Evolutionary conservation across 2,113 vertebrate genomes (phyloP).

Genomic region (Macquaria ambigua): DNA sequence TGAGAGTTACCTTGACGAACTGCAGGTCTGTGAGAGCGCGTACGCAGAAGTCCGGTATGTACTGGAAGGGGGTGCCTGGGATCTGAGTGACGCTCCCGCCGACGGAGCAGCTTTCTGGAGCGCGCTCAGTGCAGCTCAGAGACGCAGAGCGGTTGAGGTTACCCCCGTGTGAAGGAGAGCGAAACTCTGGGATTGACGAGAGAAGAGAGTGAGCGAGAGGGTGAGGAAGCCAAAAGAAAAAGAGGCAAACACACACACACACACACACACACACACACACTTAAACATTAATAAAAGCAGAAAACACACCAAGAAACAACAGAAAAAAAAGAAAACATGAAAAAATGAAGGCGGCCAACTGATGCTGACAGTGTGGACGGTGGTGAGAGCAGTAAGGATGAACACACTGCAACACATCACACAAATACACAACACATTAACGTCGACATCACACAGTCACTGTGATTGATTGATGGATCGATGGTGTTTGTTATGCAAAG

Average conservation of each 20-base stretch:
- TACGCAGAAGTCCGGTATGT: conserved; percentile 94
- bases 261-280: not conserved
- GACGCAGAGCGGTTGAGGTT: conserved; percentile 92
- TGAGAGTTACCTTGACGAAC: conserved; percentile 90
- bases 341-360: not conserved
- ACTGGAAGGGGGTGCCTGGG: conserved; percentile 82
- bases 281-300: conserved; percentile 1
- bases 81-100: conserved; percentile 89
- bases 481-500: not conserved
- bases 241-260: not conserved
- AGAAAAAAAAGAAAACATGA: conserved; percentile 5
- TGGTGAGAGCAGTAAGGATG: not conserved
- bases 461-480: not conserved
- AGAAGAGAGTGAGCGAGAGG: conserved; percentile 4
- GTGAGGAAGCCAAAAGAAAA: too few relatives aligned
- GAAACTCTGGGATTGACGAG: conserved; percentile 84
- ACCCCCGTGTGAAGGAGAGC: conserved; percentile 88
- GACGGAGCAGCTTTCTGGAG: conserved; percentile 81
- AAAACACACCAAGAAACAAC: conserved; percentile 5
- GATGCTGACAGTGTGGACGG: not conserved
- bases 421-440: conserved; percentile 11
- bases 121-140: conserved; percentile 89
- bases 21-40: conserved; percentile 93
- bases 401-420: conserved; percentile 41
- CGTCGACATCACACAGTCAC: not conserved